Evolutionary conservation across 2,888 invertebrate genomes (phyloP).

Genomic region (Nezara viridula): DNA sequence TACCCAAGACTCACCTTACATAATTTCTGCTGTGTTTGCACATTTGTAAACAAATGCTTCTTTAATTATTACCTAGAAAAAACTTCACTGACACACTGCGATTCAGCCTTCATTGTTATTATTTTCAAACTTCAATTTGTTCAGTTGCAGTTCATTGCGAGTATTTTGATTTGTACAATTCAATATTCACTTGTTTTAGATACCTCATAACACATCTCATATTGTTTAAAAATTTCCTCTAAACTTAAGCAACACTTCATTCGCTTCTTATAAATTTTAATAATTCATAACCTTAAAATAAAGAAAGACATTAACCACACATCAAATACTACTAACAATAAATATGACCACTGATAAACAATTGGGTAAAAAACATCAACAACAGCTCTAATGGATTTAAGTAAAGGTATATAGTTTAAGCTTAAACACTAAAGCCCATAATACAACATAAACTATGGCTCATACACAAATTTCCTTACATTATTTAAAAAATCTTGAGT

Average conservation of each 20-base stretch:
- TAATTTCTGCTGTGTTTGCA: slow-evolving; percentile 44
- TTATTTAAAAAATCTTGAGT: not conserved
- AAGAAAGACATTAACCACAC: not conserved
- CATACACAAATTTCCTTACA: not conserved
- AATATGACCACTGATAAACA: slow-evolving; percentile 13
- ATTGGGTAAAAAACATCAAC: not conserved
- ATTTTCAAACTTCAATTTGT: not conserved
- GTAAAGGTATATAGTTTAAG: not conserved
- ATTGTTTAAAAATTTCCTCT: not conserved
- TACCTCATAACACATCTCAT: not conserved
- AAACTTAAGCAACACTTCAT: not conserved
- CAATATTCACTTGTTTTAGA: not conserved
- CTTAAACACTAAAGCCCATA: not conserved
- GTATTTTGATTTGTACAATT: not conserved
- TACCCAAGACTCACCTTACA: slow-evolving; percentile 18
- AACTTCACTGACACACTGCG: slow-evolving; percentile 3
- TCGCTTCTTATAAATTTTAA: not conserved
- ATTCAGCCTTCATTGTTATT: not conserved
- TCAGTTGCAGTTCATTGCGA: not conserved
- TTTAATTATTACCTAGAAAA: not conserved
- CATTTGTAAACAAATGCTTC: slow-evolving; percentile 33
- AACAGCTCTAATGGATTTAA: not conserved
- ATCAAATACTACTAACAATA: not conserved
- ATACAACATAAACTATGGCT: not conserved
- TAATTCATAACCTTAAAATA: not conserved